Conservation (phyloP, 2,797 vertebrate species). For the Sitta carolinensis region DNA sequence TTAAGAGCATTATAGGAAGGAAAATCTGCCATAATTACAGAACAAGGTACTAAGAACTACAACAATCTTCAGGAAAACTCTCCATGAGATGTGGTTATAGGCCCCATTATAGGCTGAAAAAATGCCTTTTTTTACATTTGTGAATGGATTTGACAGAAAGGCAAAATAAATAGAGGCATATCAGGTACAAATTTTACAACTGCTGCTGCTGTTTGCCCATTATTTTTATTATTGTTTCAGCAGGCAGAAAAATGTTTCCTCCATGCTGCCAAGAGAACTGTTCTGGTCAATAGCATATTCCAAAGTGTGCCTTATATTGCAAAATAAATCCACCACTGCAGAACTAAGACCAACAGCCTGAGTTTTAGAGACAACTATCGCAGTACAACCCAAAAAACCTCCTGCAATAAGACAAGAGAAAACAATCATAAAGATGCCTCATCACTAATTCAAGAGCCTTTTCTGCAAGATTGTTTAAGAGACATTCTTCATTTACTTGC, state of each 20-base stretch:
- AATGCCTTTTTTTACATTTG: not conserved
- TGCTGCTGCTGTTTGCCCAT: not conserved
- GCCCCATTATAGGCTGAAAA: not conserved
- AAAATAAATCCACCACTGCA: not conserved
- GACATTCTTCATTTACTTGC: not conserved
- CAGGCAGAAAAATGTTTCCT: not conserved
- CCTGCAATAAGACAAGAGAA: not conserved
- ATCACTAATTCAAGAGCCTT: not conserved
- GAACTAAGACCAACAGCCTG: not conserved
- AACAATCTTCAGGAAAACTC: not conserved
- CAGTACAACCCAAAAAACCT: not conserved
- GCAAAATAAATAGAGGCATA: not conserved
- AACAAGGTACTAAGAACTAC: not conserved
- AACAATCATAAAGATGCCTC: not conserved
- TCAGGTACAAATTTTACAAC: not conserved
- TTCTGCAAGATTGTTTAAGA: not conserved
- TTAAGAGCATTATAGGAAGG: not conserved
- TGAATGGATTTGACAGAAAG: not conserved
- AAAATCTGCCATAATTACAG: not conserved
- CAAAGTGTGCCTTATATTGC: not conserved
- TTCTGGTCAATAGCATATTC: not conserved
- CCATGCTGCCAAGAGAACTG: not conserved
- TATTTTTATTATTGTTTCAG: not conserved
- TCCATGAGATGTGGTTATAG: not conserved
- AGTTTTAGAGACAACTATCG: not conserved